Evolutionary conservation across 2,113 vertebrate species (phyloP), one percentile per base, ranked within the genome.

Genomic region (Sakesphorus luctuosus): DNA sequence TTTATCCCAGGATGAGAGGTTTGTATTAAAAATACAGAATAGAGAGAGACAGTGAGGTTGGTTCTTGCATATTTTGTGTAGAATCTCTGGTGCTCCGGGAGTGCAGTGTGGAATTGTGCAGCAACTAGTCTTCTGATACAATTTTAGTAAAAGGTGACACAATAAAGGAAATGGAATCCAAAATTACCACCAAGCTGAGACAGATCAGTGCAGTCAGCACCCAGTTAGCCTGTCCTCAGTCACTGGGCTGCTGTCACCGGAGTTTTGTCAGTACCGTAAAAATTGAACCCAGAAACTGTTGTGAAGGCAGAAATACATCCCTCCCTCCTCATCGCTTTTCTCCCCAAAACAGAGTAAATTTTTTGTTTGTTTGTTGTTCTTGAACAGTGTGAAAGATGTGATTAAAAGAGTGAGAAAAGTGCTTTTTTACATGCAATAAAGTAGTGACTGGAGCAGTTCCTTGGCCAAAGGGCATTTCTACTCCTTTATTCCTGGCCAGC

Each of bases 321-420:
- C 13, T 31, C 17, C 49, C 33, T 66, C 7, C 36, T 15, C 11
- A 46, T 14, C 5, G n/a, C 23, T 26, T 73, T 47, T 33, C 0
- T 9, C 10, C 11, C 13, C 3, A 3, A 62, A 83, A n/a, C 2
- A 29, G 10, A 1, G 1, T 18, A 12, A 24, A 3, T 23, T 55
- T 33, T 58, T 58, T 58, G 13, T 59, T n/a, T 24, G 21, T 31
- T 31, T 14, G 14, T 33, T 31, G 7, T 40, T 13, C 13, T 55
- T 58, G 52, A 74, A 67, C 17, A 16, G 29, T 33, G 11, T 55
- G 47, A 49, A 81, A 87, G 23, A 66, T 3, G 5, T 40, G 11
- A 49, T 56, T 62, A 29, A 61, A 52, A 67, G 35, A 43, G 14
- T 31, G 6, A 84, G 59, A 10, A 47, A 93, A 63, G 17, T 58